Conservation (phyloP, 2,888 invertebrate genomes). For the Drosophila maculinotata region DNA sequence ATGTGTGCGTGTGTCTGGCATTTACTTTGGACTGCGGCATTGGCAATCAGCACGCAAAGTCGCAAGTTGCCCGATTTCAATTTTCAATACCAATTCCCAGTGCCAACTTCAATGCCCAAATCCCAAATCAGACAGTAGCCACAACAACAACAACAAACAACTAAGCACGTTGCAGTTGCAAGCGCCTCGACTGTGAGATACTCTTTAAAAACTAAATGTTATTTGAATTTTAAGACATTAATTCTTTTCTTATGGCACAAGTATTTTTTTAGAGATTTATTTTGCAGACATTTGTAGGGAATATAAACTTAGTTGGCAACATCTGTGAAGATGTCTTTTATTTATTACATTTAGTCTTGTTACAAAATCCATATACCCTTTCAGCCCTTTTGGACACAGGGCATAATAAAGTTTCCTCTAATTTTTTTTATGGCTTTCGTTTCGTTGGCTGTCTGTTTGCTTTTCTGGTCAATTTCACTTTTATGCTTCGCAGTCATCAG, state of each 20-base stretch:
- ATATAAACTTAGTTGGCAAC: too few relatives aligned
- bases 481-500: constrained; percentile 75
- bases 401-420: constrained; percentile 41
- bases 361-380: neutral
- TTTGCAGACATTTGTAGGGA: too few relatives aligned
- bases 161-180: neutral
- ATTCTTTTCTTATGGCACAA: too few relatives aligned
- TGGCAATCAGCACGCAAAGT: constrained; percentile 59
- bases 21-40: constrained; percentile 60
- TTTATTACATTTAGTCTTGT: too few relatives aligned
- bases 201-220: too few relatives aligned
- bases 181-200: neutral
- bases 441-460: constrained; percentile 56
- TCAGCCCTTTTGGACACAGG: neutral
- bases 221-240: too few relatives aligned
- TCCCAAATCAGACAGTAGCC: constrained; percentile 13
- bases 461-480: constrained; percentile 78
- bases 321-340: too few relatives aligned
- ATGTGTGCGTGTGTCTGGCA: constrained; percentile 37
- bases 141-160: constrained; percentile 1
- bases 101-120: constrained; percentile 17
- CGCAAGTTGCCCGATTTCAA: constrained; percentile 32
- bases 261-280: too few relatives aligned
- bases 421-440: constrained; percentile 68
- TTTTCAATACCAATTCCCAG: constrained; percentile 22